These are phyloP conservation scores for Macropis europaea DNA, from an alignment of 2,888 invertebrate genomes.

Conservation along the genomic window DNA sequence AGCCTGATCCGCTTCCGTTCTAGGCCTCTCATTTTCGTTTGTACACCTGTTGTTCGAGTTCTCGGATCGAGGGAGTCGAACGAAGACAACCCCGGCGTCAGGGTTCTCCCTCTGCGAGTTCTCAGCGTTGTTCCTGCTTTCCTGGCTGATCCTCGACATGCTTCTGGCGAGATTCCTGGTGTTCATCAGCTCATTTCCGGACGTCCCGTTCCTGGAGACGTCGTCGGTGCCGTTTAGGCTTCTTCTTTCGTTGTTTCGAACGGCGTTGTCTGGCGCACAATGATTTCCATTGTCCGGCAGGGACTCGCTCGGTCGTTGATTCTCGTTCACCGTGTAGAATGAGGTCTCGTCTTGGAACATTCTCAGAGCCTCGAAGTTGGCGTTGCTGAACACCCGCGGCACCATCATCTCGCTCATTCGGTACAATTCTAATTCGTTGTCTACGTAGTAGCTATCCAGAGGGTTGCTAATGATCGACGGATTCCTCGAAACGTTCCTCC, in stretches of 20 bases:
- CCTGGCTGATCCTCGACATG: slow-evolving; percentile 50
- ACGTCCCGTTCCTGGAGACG: slow-evolving; percentile 13
- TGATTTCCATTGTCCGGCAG: slow-evolving; percentile 34
- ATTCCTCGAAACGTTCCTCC: slow-evolving; percentile 66
- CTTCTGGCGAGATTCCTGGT: slow-evolving; percentile 65
- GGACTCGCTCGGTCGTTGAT: slow-evolving; percentile 10
- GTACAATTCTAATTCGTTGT: slow-evolving; percentile 67
- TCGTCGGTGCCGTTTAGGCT: slow-evolving; percentile 22
- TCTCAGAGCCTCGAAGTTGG: slow-evolving; percentile 50
- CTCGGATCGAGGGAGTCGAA: slow-evolving; percentile 20
- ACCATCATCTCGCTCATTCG: slow-evolving; percentile 46
- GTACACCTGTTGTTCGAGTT: slow-evolving; percentile 30
- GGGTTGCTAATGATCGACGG: slow-evolving; percentile 74
- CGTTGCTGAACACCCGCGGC: slow-evolving; percentile 49
- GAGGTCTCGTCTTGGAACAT: slow-evolving; percentile 50
- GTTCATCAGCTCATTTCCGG: slow-evolving; percentile 66
- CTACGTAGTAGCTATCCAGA: slow-evolving; percentile 72
- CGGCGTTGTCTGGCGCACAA: slow-evolving; percentile 13
- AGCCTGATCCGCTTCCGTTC: slow-evolving; percentile 31
- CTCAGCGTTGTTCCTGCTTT: slow-evolving; percentile 42
- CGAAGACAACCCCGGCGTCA: slow-evolving; percentile 27
- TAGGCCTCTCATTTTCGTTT: slow-evolving; percentile 32
- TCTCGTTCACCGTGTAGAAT: slow-evolving; percentile 43
- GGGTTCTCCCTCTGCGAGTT: slow-evolving; percentile 37
- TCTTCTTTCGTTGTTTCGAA: slow-evolving; percentile 51